Base-by-base conservation (phyloP, 1,140 invertebrate species). In the Rhopalosiphum padi region DNA sequence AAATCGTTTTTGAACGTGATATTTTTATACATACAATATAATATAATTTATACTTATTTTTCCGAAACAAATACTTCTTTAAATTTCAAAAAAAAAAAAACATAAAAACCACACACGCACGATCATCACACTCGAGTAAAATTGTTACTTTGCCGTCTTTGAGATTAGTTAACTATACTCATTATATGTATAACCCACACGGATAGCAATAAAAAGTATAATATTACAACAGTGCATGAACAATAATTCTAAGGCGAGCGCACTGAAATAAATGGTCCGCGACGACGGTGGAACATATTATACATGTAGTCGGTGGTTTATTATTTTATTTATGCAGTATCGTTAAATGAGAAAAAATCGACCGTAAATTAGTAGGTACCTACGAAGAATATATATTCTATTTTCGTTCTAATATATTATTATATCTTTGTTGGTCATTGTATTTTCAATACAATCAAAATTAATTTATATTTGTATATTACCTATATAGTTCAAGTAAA, bases 291-390 rank as follows among this genome's bases (percentile, higher is more conserved):
- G 23, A 41, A 7, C 30, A 68, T 68, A 68, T 37, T 25, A 23
- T 85, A 37, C 48, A 51, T 1, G 37, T 7, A 85, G 77, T 82
- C 21, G 30, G 18, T 7, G 60, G 77, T 82, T 82, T 82, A 82
- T 82, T 41, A 41, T 85, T 85, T 85, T 85, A 87, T 87, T 87
- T 87, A 87, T n/a, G 85, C 21, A 18, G 43, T 68, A 68, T 87
- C 85, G 85, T 46, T 87, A 48, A 87, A 87, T 23, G 11, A 48
- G 46, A 48, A 87, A 46, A 87, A 30, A 87, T 85, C 41, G 23
- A 37, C 11, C 23, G 53, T 37, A 53, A 21, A n/a, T 68, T 41
- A 15, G 15, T 51, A 51, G 48, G 37, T 85, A 23, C 22, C 22
- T 83, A 37, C 82, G 22, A 85, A 85, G 23, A 68, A 68, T 68